Base-by-base conservation (phyloP, 2,888 invertebrate genomes). In the Agrilus cyanescens region DNA sequence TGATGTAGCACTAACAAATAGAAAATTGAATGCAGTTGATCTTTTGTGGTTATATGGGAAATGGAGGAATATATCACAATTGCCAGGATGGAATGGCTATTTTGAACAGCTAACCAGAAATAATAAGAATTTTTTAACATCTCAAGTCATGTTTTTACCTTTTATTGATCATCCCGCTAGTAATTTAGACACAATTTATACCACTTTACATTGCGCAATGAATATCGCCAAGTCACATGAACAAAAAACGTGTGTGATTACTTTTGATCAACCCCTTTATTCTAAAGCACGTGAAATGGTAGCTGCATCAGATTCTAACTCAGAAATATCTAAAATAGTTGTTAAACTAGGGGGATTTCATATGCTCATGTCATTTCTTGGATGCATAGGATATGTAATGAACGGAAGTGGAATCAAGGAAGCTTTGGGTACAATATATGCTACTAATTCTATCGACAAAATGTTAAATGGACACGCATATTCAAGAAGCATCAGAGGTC, bases 331-430 rank as follows among this genome's bases (percentile, higher is more conserved):
- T n/a, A 37, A 44, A 33, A 15, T 44, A 20, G 46, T 60, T 46
- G 53, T 61, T 7, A 53, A 46, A 53, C 51, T 63, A 16, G 61
- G 60, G 50, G 63, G 62, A 46, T 63, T 63, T 53, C 60, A 63
- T 55, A 43, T 61, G 51, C 36, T 59, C 38, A 13, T 53, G 41
- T 53, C 48, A 16, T 54, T 54, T 46, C 51, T 52, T 50, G 51
- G 52, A 51, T 40, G 42, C 43, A 54, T 50, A 43, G 50, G 55
- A 40, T 47, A 52, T 32, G 33, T 53, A 46, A 52, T 53, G 52
- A 51, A 43, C 30, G 49, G 53, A 37, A 49, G 50, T 43, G 53
- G 53, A 32, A 33, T 52, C 43, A 53, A 50, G 43, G 50, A 53
- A 48, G 52, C 46, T 52, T 35, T 51, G 6, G 40, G 47, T 45